phyloP scores from a whole-genome alignment of 2,113 vertebrate species.

The Apus apus region DNA sequence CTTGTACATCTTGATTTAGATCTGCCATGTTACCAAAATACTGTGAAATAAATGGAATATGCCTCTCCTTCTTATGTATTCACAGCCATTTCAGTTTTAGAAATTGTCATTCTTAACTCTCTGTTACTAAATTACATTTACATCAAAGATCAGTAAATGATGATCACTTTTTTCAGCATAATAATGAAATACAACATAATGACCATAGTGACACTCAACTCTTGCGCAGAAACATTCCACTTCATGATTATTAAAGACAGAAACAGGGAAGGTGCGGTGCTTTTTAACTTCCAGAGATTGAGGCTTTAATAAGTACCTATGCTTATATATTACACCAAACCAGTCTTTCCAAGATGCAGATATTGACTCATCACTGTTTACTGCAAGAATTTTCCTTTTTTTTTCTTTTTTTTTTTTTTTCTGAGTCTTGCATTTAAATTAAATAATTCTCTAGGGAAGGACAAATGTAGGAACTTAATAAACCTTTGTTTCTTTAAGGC shows the following conservation, averaged over 20 bases:
- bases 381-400: conserved; percentile 14
- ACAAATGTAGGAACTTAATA: neutral
- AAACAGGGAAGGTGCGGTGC: neutral
- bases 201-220: neutral
- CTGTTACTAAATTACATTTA: neutral
- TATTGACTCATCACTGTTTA: neutral
- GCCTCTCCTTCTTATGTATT: neutral
- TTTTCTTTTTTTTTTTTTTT: neutral
- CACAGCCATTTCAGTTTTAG: neutral
- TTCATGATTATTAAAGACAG: neutral
- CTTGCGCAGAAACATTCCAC: neutral
- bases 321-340: neutral
- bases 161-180: neutral
- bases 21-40: neutral
- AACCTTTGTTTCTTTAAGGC: neutral
- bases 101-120: neutral
- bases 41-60: neutral
- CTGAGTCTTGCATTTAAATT: neutral
- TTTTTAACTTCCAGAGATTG: neutral
- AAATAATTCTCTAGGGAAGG: neutral
- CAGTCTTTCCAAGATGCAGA: neutral
- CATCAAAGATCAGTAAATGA: neutral
- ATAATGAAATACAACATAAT: neutral
- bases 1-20: neutral
- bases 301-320: neutral